Evolutionary conservation across 2,113 vertebrate genomes (phyloP), one percentile per base, ranked within the genome.

Genomic region (Siniperca knerii): DNA sequence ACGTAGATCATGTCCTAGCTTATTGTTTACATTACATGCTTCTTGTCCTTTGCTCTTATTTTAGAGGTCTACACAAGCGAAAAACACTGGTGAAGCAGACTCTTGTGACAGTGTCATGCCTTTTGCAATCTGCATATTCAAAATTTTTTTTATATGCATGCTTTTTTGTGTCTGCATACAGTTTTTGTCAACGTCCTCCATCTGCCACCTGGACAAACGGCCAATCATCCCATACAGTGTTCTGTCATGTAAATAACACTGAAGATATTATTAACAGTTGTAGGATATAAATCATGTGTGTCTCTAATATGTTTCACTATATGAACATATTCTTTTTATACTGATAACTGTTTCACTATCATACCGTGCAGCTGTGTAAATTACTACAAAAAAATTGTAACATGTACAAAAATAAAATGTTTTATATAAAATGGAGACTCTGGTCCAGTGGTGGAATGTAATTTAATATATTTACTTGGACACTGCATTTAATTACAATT

Each of bases 321-420:
- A 70, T 82, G 67, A 71, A 64, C 69, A 72, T 86, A n/a, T 87
- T 82, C 18, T 85, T 92, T 94, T 92, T 91, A 82, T 92, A 91
- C 84, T 68, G 74, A 90, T 79, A 68, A 72, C 85, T 80, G 42
- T 81, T 75, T 88, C 52, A 78, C 37, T 71, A 72, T 74, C 73
- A 68, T 70, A 65, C 37, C 11, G 62, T 87, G 84, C 92, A 92
- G 82, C 90, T 91, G 83, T 91, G 60, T 84, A 77, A 74, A 85
- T 81, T n/a, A 78, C 48, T 10, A 80, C 82, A 65, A 75, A 77
- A 42, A 50, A 82, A 68, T 46, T 83, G 54, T 80, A 86, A 84
- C 5, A 4, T 60, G 61, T 79, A 69, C 48, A 80, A 75, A 75
- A 90, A 84, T 88, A 84, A 93, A 90, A 80, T 52, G 33, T 87